Evolutionary conservation across 2,797 vertebrate species (phyloP).

Genomic region (Masticophis lateralis): DNA sequence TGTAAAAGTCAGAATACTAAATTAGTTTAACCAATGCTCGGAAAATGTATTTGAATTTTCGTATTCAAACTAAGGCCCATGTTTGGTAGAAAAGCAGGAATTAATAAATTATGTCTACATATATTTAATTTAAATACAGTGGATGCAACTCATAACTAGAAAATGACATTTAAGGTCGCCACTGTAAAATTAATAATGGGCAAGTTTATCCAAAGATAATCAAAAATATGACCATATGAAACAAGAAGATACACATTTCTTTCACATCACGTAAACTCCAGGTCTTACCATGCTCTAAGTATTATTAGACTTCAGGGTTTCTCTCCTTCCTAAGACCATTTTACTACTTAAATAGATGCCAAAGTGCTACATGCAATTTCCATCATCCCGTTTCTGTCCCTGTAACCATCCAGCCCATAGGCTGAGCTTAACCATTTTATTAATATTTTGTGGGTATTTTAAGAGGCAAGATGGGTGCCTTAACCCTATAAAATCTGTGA

Average conservation of each 20-base stretch:
- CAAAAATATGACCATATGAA: background rate
- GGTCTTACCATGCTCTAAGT: background rate
- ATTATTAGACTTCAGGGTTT: background rate
- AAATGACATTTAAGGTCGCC: background rate
- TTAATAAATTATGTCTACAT: background rate
- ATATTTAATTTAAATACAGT: background rate
- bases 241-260: background rate
- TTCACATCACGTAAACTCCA: background rate
- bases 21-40: background rate
- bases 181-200: background rate
- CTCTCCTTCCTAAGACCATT: background rate
- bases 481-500: background rate
- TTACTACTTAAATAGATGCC: background rate
- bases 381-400: background rate
- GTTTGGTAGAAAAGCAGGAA: background rate
- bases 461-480: background rate
- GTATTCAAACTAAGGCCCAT: fast-evolving
- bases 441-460: background rate
- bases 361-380: background rate
- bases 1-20: background rate
- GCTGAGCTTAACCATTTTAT: background rate
- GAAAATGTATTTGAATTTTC: background rate
- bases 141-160: background rate
- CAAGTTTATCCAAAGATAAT: background rate
- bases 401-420: background rate